Base-by-base conservation (phyloP, 2,113 vertebrate genomes). In the Centropus unirufus region DNA sequence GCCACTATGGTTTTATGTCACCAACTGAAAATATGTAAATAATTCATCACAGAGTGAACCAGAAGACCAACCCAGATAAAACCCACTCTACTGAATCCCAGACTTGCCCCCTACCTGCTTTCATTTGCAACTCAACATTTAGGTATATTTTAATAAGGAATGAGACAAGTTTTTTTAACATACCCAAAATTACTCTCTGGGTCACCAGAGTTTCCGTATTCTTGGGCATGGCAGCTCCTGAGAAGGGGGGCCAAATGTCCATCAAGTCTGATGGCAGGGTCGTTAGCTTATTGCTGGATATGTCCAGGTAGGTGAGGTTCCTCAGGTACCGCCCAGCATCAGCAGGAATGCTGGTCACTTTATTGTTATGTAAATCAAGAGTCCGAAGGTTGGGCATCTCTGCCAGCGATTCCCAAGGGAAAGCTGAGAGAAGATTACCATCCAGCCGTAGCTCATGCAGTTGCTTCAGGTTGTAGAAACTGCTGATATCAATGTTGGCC, bases 201-300 rank as follows among this genome's bases (percentile, higher is more conserved):
- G 83, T 78, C 4, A 8, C 94, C 27, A 94, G 94, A 39, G 94
- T 29, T 49, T 97, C 98, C 40, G 75, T 85, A 62, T 66, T 97
- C 92, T 84, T 93, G 55, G 87, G 66, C 4, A 61, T 27, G 3
- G 83, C 19, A 32, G 77, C 23, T 64, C 89, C 97, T 32, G 98
- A 98, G 91, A 99, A 98, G 4, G 98, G 98, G 5, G 98, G 98
- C 99, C 99, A 99, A 90, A 99, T 98, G 76, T 99, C 99, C 98
- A 99, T 97, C 82, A 99, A 96, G 62, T 99, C 99, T 17, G 99
- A 98, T 0, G 99, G 98, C 90, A 99, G 93, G 4, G 98, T 99
- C 66, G 97, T 97, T n/a, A 99, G 97, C 95, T 98, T 98, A 92
- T 99, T 99, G 98, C 99, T 99, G 75, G 99, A 99, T 47, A 99